Base-by-base conservation (phyloP, 1,140 invertebrate genomes). In the Drosophila ohnishii region DNA sequence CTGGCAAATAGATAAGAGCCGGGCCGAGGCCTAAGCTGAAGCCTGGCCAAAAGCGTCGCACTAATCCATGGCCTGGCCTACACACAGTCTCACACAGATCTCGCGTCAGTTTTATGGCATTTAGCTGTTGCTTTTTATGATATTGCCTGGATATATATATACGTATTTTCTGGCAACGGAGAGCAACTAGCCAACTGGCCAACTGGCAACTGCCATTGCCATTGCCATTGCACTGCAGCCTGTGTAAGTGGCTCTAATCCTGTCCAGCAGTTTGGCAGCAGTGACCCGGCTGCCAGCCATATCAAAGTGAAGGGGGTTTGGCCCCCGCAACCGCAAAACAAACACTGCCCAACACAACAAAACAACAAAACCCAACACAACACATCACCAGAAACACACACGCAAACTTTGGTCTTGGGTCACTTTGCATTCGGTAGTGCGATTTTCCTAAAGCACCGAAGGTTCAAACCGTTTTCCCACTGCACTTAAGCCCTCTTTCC, bases 261-360 rank as follows among this genome's bases (percentile, higher is more conserved):
- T 69, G 60, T 67, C 71, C 84, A 77, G 80, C 73, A 77, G 67
- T 87, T 86, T 86, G 83, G 83, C 83, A 87, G 79, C 84, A 77
- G 79, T 73, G 81, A 73, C 83, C 76, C 67, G 55, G 64, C 64
- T 50, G 59, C 45, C 45, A 61, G 83, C 66, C 75, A 76, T 71
- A 79, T 86, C 83, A 86, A 76, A 86, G 83, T 87, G 83, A 87
- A 87, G 87, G 83, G 83, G 83, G 78, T 69, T 78, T 74, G 40
- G 5, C 47, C 47, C 64, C 50, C 34, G 50, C 34, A 78, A 78
- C 74, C 75, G 65, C 67, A 73, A 55, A 55, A 76, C 82, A 81
- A 78, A 77, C 71, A 75, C 28, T 64, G 53, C 44, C 75, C 75
- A 79, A 3, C 51, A 58, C 39, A 57, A 47, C 39, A 44, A 48